These are phyloP conservation scores for Spodoptera litura DNA, from an alignment of 1,140 invertebrate genomes.

Conservation along the genomic window DNA sequence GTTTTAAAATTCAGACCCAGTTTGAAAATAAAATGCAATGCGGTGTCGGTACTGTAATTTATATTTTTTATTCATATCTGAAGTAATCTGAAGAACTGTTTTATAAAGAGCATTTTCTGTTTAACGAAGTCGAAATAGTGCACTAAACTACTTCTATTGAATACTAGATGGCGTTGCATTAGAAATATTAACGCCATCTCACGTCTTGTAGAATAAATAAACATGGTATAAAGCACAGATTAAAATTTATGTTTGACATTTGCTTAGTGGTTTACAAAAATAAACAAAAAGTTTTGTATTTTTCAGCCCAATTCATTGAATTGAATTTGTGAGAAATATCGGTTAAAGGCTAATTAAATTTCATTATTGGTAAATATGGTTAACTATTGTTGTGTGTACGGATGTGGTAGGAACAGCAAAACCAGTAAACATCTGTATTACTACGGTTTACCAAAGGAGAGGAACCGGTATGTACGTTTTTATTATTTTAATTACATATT, in stretches of 20 bases:
- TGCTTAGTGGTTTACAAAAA: not conserved
- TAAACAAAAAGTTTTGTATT: not conserved
- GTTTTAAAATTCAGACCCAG: no score
- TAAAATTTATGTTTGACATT: not conserved
- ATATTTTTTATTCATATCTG: no score
- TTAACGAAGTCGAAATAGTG: no score
- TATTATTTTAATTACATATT: not conserved
- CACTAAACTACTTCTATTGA: not conserved
- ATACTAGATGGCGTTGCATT: not conserved
- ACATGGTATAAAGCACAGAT: no score
- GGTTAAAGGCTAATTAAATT: not conserved
- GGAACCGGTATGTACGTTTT: slow-evolving; percentile 59
- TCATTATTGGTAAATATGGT: slow-evolving; percentile 60
- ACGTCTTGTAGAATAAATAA: not conserved
- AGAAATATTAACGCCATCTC: not conserved
- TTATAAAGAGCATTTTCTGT: no score
- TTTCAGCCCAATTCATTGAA: no score
- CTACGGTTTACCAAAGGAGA: slow-evolving; percentile 73
- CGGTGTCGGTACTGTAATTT: no score
- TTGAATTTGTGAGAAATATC: no score
- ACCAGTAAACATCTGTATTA: slow-evolving; percentile 71
- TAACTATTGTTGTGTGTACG: slow-evolving; percentile 76
- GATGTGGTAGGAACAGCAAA: slow-evolving; percentile 73
- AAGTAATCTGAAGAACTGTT: no score
- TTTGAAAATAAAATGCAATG: no score